Conservation (phyloP, 2,888 invertebrate genomes). For the Drosophila kambysellisi region DNA sequence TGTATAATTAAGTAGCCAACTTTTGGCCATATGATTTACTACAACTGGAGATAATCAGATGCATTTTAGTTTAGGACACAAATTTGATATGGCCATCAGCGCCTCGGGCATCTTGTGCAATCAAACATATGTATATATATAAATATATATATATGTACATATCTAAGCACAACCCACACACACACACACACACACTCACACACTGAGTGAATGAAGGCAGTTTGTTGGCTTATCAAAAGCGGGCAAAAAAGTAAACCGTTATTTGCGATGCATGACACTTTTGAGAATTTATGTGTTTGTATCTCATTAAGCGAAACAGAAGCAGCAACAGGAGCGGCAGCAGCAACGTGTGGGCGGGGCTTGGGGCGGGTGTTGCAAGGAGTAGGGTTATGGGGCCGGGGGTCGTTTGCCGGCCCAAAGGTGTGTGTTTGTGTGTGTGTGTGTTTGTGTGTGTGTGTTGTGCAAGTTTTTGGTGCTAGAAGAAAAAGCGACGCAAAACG, state of each 20-base stretch:
- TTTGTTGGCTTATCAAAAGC: constrained; percentile 79
- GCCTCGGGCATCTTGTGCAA: constrained; percentile 63
- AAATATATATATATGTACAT: not conserved
- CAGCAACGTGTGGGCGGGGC: not conserved
- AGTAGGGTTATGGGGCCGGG: not conserved
- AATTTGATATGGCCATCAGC: constrained; percentile 79
- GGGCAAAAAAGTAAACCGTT: constrained; percentile 65
- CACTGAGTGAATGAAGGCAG: constrained; percentile 52
- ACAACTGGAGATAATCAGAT: not conserved
- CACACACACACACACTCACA: constrained; percentile 16
- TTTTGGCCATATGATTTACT: not conserved
- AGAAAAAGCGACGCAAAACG: constrained; percentile 8
- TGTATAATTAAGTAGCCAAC: not conserved
- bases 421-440: constrained; percentile 50
- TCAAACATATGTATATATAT: too few species aligned
- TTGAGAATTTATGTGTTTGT: constrained; percentile 84
- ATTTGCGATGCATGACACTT: constrained; percentile 83
- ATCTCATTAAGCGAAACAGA: constrained; percentile 81
- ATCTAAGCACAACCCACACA: constrained; percentile 18
- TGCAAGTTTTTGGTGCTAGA: constrained; percentile 47
- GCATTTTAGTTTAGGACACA: constrained; percentile 41
- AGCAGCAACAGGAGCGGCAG: constrained; percentile 2
- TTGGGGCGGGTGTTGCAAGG: not conserved
- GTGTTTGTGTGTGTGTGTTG: constrained; percentile 32
- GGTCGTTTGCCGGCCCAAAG: constrained; percentile 52